These are phyloP conservation scores for Leptocoma aspasia DNA, from an alignment of 2,113 vertebrate species.

Conservation along the genomic window DNA sequence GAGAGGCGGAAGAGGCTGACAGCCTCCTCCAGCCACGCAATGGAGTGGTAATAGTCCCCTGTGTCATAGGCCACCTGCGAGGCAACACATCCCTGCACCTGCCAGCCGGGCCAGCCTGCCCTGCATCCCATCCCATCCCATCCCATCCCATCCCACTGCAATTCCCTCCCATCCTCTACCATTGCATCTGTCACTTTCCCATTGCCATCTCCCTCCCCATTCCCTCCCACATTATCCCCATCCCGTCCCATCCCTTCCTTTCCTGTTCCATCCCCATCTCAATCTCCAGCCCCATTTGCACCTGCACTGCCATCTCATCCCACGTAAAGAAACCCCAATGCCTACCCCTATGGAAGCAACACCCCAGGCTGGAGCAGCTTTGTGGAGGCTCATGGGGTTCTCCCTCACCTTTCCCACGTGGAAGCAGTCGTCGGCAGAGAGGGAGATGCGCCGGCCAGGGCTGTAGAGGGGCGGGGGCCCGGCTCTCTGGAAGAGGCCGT, in stretches of 20 bases:
- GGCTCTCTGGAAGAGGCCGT: conserved; percentile 78
- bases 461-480: conserved; percentile 66
- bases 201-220: background rate
- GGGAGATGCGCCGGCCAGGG: conserved; percentile 65
- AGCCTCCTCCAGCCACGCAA: conserved; percentile 89
- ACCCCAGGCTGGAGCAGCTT: rapidly evolving
- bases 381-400: rapidly evolving
- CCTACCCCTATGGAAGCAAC: rapidly evolving
- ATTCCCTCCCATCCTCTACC: background rate
- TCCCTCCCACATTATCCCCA: background rate
- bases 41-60: conserved; percentile 90
- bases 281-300: background rate
- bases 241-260: background rate
- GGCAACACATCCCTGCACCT: rapidly evolving
- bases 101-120: background rate
- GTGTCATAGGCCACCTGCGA: conserved; percentile 88
- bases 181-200: background rate
- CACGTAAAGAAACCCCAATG: rapidly evolving
- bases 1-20: conserved; percentile 81
- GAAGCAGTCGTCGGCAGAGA: conserved; percentile 92
- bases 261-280: background rate
- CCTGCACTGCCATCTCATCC: background rate
- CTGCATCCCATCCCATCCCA: background rate
- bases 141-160: too few species aligned
- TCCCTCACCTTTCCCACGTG: conserved; percentile 86